Base-by-base conservation (phyloP, 2,113 vertebrate genomes). In the Callithrix jacchus region DNA sequence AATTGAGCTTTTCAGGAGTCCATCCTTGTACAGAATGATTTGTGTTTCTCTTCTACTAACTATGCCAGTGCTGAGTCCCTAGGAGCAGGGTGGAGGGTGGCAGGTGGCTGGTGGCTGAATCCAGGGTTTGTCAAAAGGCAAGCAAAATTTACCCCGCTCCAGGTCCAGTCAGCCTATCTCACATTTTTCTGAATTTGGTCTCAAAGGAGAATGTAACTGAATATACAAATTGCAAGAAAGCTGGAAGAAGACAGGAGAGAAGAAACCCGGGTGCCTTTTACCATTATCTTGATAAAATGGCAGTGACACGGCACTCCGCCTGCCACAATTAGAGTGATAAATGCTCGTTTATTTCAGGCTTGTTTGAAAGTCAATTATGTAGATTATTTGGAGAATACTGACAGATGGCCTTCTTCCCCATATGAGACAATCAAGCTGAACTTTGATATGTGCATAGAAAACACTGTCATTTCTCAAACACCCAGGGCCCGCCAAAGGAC, bases 281-380 rank as follows among this genome's bases (percentile, higher is more conserved):
- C 96, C 96, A 98, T 98, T 98, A 98, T 98, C 97, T 98, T 97
- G 97, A 98, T 98, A 98, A 98, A 99, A 98, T 97, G 95, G 97
- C 97, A 98, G 97, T 97, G 98, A 98, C 97, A 98, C 97, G 98
- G 98, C 93, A 97, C 93, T 97, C 97, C 86, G 56, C 98, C 98
- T 98, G 98, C 98, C 98, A 98, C 98, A 98, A 98, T 99, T 98
- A 99, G 93, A 96, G 97, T 98, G 98, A 99, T 99, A 98, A 98
- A 99, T 98, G 98, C 94, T 92, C 83, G 64, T 98, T 98, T 98
- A 98, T 98, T 98, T 98, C 97, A 98, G 98, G 97, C 97, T 98
- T 98, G 97, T 98, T 98, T 98, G 98, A 98, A 99, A 99, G 98
- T 99, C 98, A 99, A 99, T 99, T 99, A 99, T 98, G 98, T 97